These are phyloP conservation scores for Scalopus aquaticus DNA, from an alignment of 2,113 vertebrate species.

Conservation along the genomic window DNA sequence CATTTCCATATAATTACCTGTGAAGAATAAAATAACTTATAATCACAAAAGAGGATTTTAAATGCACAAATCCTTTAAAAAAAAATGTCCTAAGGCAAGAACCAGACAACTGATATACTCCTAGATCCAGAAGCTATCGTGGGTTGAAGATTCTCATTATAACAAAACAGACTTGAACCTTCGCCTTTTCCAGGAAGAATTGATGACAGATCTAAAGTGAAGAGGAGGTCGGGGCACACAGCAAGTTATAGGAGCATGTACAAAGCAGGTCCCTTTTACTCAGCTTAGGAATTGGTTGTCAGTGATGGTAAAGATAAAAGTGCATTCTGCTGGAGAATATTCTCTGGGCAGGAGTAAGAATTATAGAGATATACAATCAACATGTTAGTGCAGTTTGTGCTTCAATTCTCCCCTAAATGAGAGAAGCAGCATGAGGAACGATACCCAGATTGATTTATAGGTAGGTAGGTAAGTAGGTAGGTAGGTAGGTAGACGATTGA, in stretches of 20 bases:
- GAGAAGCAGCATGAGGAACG: neutral
- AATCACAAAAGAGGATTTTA: neutral
- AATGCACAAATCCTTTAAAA: neutral
- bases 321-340: neutral
- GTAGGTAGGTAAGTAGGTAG: neutral
- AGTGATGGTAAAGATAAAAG: neutral
- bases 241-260: rapidly evolving
- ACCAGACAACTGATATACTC: neutral
- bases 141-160: neutral
- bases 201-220: neutral
- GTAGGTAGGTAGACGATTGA: neutral
- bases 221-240: neutral
- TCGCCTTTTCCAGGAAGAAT: neutral
- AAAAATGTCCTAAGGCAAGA: neutral
- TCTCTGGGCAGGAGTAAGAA: neutral
- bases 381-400: neutral
- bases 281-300: neutral
- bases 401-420: neutral
- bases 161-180: neutral
- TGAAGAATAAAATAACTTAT: neutral
- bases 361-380: neutral
- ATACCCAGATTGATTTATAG: neutral
- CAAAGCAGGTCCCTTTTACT: neutral
- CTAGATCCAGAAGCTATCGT: neutral
- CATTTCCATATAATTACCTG: neutral